Evolutionary conservation across 1,140 invertebrate genomes (phyloP), one percentile per base, ranked within the genome.

Genomic region (Delia radicum): DNA sequence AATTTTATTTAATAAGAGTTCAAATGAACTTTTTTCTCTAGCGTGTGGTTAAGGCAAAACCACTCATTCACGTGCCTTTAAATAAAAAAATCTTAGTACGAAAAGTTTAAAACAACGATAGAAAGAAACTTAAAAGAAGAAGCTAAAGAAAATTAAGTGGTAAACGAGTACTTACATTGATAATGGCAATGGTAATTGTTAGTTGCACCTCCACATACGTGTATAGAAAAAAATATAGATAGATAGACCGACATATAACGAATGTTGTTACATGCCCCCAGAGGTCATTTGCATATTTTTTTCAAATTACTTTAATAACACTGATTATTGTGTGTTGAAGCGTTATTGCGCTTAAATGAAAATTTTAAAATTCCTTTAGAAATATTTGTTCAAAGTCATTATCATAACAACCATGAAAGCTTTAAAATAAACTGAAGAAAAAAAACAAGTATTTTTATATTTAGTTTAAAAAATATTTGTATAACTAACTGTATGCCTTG

Each of bases 201-300:
- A 18, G 48, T 55, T 55, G 48, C 48, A 55, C 48, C 48, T 55
- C 18, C 48, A 21, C 48, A 21, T 15, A 55, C 12, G n/a, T n/a
- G n/a, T n/a, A n/a, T n/a, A n/a, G n/a, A n/a, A n/a, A n/a, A n/a
- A n/a, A n/a, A n/a, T n/a, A n/a, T n/a, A n/a, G n/a, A n/a, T n/a
- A n/a, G n/a, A n/a, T n/a, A n/a, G n/a, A n/a, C n/a, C n/a, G n/a
- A n/a, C n/a, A n/a, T n/a, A n/a, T n/a, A n/a, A n/a, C n/a, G n/a
- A n/a, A n/a, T n/a, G n/a, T n/a, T n/a, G n/a, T n/a, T n/a, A n/a
- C n/a, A n/a, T n/a, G n/a, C n/a, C n/a, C 48, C 24, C 24, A 21
- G 48, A 55, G 48, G 48, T 55, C 48, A 55, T 55, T 55, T 55
- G 48, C 48, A 55, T 55, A 55, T 55, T 55, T 55, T 55, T 55